Evolutionary conservation across 2,797 vertebrate species (phyloP).

Genomic region (Poecilia wingei): DNA sequence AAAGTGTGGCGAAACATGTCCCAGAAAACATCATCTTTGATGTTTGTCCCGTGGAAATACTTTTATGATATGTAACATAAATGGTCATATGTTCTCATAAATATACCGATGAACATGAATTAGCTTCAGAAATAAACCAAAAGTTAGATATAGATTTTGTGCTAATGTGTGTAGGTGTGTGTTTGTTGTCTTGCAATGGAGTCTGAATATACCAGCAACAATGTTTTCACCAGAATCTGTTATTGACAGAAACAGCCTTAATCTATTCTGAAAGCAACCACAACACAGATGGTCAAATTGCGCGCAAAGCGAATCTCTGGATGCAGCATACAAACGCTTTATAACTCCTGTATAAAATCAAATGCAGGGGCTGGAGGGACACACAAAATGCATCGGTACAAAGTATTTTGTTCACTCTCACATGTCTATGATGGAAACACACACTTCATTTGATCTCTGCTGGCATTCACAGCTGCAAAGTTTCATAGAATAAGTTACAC

Average conservation of each 20-base stretch:
- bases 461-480: constrained; percentile 13
- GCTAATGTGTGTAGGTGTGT: constrained; percentile 7
- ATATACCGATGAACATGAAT: constrained; percentile 4
- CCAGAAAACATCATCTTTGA: neutral
- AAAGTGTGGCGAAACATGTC: neutral
- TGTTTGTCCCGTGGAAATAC: neutral
- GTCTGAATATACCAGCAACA: constrained; percentile 24
- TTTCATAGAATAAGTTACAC: constrained; percentile 51
- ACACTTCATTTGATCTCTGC: constrained; percentile 31
- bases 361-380: neutral
- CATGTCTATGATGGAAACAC: constrained; percentile 7
- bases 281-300: constrained; percentile 57
- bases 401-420: constrained; percentile 4
- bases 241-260: constrained; percentile 28
- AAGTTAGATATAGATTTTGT: neutral
- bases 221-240: constrained; percentile 36
- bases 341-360: constrained; percentile 1
- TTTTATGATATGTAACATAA: neutral
- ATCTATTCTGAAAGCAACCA: constrained; percentile 48
- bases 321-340: constrained; percentile 14
- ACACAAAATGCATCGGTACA: constrained; percentile 13
- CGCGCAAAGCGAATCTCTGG: constrained; percentile 2
- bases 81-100: constrained; percentile 15
- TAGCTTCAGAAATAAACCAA: constrained; percentile 17
- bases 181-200: neutral